phyloP scores from a whole-genome alignment of 2,113 vertebrate species.

The Mustelus asterias region DNA sequence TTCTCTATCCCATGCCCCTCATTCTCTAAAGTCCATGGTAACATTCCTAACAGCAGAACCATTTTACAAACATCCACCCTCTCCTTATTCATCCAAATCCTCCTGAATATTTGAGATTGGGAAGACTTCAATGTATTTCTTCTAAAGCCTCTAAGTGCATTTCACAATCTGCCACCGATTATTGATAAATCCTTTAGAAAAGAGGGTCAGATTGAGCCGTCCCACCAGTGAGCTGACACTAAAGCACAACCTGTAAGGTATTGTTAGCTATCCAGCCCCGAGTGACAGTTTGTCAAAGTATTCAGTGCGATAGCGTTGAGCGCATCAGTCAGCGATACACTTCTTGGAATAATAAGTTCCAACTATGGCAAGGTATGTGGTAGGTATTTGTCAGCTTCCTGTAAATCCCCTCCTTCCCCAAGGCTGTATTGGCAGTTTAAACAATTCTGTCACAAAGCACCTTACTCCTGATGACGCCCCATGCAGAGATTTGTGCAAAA shows the following conservation, averaged over 20 bases:
- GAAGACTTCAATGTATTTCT: not conserved
- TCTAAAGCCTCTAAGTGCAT: not conserved
- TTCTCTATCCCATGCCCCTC: not conserved
- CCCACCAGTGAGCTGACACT: not conserved
- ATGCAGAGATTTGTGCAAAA: not conserved
- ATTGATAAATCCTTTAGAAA: not conserved
- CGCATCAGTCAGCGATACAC: not conserved
- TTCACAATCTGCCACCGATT: not conserved
- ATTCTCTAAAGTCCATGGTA: not conserved
- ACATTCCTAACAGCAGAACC: not conserved
- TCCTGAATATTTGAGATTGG: not conserved
- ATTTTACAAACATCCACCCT: not conserved
- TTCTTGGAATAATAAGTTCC: not conserved
- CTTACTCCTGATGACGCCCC: not conserved
- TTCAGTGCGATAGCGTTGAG: not conserved
- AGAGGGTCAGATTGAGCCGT: not conserved
- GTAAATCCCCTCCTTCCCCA: not conserved
- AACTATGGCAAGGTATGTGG: not conserved
- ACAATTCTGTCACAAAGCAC: not conserved
- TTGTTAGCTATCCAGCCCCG: not conserved
- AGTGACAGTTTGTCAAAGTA: not conserved
- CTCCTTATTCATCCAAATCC: not conserved
- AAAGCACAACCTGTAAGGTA: not conserved
- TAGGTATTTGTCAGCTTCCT: not conserved
- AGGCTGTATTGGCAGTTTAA: not conserved